Percentiles rank a stretch among this genome's conserved stretches.
phyloP scores from a whole-genome alignment of 1,140 invertebrate genomes.

The Temnothorax curvispinosus region DNA sequence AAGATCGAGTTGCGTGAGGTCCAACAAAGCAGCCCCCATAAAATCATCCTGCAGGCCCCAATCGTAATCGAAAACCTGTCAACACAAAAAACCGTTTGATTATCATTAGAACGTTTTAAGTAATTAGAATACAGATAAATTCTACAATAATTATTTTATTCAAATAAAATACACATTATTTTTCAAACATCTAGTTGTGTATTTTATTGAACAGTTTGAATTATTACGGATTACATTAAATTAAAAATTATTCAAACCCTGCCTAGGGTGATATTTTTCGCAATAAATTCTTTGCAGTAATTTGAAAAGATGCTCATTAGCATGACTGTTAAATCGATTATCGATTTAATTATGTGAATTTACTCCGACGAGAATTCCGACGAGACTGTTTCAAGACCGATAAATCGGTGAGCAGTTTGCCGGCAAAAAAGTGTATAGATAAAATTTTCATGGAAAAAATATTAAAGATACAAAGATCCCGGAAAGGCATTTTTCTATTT shows the following conservation, averaged over 20 bases:
- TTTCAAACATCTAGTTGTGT: background rate
- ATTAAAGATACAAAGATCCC: too few species aligned
- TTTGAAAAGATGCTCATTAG: too few species aligned
- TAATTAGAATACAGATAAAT: background rate
- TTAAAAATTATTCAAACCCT: background rate
- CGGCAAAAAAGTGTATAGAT: too few species aligned
- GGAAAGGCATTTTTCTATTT: too few species aligned
- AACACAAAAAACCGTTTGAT: slow-evolving; percentile 52
- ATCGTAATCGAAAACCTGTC: slow-evolving; percentile 98
- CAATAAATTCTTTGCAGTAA: too few species aligned
- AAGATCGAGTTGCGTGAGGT: slow-evolving; percentile 94
- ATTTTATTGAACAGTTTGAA: background rate
- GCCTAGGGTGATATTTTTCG: too few species aligned
- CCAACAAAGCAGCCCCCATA: slow-evolving; percentile 96
- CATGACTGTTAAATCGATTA: too few species aligned
- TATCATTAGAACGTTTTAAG: slow-evolving; percentile 5
- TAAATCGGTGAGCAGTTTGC: too few species aligned
- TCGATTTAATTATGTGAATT: too few species aligned
- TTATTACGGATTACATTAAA: background rate
- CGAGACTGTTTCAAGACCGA: too few species aligned
- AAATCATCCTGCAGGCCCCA: slow-evolving; percentile 99
- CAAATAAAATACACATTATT: background rate
- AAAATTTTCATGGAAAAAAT: too few species aligned
- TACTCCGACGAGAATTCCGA: too few species aligned
- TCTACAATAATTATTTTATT: background rate